phyloP scores from a whole-genome alignment of 2,797 vertebrate species.

The Tenualosa ilisha region DNA sequence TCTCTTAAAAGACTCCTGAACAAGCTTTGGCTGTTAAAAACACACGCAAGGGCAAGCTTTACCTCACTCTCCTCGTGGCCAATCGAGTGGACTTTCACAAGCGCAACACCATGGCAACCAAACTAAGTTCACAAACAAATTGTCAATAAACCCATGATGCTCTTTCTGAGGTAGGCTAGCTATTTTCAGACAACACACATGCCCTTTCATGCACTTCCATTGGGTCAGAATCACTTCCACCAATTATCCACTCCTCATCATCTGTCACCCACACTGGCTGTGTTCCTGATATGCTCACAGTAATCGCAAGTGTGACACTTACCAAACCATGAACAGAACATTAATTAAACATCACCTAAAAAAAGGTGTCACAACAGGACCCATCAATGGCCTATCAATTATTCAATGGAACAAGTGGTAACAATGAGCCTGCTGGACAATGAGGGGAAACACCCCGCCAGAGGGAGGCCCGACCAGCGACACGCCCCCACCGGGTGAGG shows the following conservation, averaged over 20 bases:
- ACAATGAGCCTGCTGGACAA: neutral
- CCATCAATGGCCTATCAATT: neutral
- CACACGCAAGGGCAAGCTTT: neutral
- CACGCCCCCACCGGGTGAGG: constrained; percentile 7
- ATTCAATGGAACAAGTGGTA: neutral
- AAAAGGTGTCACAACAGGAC: neutral
- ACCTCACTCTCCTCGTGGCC: neutral
- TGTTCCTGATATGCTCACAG: neutral
- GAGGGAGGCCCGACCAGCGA: neutral
- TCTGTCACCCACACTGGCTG: neutral
- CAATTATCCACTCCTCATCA: neutral
- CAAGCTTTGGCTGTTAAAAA: neutral
- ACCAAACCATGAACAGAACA: neutral
- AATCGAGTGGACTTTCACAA: neutral
- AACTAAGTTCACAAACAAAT: neutral
- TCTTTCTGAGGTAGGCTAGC: neutral
- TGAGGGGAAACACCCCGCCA: neutral
- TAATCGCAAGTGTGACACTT: neutral
- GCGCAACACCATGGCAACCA: neutral
- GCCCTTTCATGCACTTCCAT: neutral
- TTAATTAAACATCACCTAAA: constrained; percentile 5
- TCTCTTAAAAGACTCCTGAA: constrained; percentile 5
- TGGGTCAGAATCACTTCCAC: neutral
- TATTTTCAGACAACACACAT: neutral
- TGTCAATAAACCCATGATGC: neutral